Evolutionary conservation across 2,888 invertebrate genomes (phyloP).

Genomic region (Eristalis pertinax): DNA sequence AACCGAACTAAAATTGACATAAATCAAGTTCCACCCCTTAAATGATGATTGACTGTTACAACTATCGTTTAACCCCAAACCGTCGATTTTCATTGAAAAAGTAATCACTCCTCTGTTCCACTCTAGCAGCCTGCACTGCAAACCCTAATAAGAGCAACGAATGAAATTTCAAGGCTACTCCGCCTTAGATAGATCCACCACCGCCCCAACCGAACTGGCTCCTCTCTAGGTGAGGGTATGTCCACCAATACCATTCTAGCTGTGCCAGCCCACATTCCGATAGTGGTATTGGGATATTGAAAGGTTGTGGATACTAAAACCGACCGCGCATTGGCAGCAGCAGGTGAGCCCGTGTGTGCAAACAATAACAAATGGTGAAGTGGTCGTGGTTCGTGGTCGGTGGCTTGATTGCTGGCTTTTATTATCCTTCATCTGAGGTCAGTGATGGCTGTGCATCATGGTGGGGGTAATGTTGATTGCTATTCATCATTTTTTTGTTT

Average conservation of each 20-base stretch:
- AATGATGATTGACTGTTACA: slow-evolving; percentile 41
- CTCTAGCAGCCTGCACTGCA: slow-evolving; percentile 4
- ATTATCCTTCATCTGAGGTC: slow-evolving; percentile 54
- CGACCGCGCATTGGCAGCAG: slow-evolving; percentile 27
- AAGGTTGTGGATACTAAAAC: slow-evolving; percentile 59
- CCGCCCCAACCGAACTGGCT: slow-evolving; percentile 30
- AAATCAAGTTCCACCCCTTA: slow-evolving; percentile 54
- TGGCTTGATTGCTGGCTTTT: slow-evolving; percentile 63
- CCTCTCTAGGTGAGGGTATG: slow-evolving; percentile 32
- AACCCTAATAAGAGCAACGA: slow-evolving; percentile 54
- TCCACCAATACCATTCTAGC: slow-evolving; percentile 9
- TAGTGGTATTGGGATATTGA: slow-evolving; percentile 26
- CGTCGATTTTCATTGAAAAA: slow-evolving; percentile 10
- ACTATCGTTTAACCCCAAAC: not conserved
- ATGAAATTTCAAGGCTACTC: slow-evolving; percentile 58
- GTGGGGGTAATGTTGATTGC: slow-evolving; percentile 51
- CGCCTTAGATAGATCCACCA: slow-evolving; percentile 20
- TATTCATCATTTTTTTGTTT: slow-evolving; percentile 51
- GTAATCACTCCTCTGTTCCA: slow-evolving; percentile 46
- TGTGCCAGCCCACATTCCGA: not conserved
- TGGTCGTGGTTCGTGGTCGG: slow-evolving; percentile 31
- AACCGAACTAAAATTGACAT: not conserved
- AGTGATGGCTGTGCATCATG: slow-evolving; percentile 1
- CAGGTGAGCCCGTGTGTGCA: slow-evolving; percentile 50
- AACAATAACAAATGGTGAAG: slow-evolving; percentile 59